Evolutionary conservation across 1,140 invertebrate species (phyloP).

Genomic region (Drosophila pallidifrons): DNA sequence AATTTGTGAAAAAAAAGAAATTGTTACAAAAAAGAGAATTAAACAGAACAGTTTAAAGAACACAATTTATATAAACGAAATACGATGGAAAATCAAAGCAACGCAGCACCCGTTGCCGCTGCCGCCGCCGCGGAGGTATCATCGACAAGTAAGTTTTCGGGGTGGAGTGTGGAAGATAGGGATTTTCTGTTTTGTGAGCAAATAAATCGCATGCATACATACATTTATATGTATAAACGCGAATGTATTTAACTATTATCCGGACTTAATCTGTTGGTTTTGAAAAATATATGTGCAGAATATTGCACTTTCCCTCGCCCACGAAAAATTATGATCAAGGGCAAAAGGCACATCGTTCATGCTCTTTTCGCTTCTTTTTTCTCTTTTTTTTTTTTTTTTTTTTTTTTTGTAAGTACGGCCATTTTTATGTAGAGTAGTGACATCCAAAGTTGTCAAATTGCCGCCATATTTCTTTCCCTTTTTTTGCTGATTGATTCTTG

Average conservation of each 20-base stretch:
- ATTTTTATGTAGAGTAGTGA: constrained; percentile 62
- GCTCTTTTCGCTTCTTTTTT: constrained; percentile 21
- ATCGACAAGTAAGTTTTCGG: constrained; percentile 81
- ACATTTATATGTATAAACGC: constrained; percentile 30
- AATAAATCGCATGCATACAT: constrained; percentile 36
- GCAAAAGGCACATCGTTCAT: constrained; percentile 37
- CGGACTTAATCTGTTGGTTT: constrained; percentile 30
- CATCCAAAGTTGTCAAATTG: constrained; percentile 73
- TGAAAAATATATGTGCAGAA: constrained; percentile 1
- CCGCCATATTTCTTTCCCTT: constrained; percentile 75
- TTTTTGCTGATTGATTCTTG: constrained; percentile 54
- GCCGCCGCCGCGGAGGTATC: constrained; percentile 81
- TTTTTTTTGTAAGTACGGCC: constrained; percentile 53
- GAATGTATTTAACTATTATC: constrained; percentile 48
- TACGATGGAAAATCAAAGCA: constrained; percentile 83
- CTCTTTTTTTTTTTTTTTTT: constrained; percentile 24
- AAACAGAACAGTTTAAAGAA: constrained; percentile 66
- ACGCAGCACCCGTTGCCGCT: constrained; percentile 75
- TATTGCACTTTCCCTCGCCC: constrained; percentile 25
- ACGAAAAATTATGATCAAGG: constrained; percentile 62
- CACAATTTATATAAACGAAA: constrained; percentile 73
- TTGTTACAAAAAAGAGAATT: constrained; percentile 53
- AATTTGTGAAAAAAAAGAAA: constrained; percentile 72
- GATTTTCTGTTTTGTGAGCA: constrained; percentile 35
- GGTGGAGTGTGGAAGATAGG: constrained; percentile 6